Base-by-base conservation (phyloP, 92 coral and sea anemone genomes). In the Epizoanthus ramosus region DNA sequence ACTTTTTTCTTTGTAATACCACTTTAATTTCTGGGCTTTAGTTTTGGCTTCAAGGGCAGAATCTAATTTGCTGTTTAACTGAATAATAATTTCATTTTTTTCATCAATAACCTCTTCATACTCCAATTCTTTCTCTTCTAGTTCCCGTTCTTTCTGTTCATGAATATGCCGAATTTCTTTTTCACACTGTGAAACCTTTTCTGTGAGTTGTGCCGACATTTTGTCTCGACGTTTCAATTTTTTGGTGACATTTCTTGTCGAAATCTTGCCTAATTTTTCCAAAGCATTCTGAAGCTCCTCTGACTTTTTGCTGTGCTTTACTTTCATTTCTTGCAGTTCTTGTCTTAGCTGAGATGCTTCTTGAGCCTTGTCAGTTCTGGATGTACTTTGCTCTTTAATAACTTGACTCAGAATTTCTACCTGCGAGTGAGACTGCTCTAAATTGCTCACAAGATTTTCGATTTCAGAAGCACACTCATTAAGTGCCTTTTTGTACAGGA, bases 1-100 rank as follows among this genome's bases (percentile, higher is more conserved):
- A 31, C 28, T 74, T 2, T 56, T 74, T 74, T 74, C 80, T 74
- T 74, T 74, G 66, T 1, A 74, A 24, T 79, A 79, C 83, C 83
- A 79, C 61, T 79, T 79, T 67, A 63, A 61, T 61, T 39, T 79
- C 59, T 79, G 73, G 8, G 73, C 72, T 79, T 60, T 61, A 37
- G 83, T 60, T 66, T 79, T 63, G 21, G 58, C 73, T 52, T 79
- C 43, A 45, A 79, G 60, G 39, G 73, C 83, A 63, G 73, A 65
- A 66, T 79, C 72, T 23, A 60, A 45, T 53, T 61, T 79, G 14
- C 58, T 74, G 79, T 74, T 74, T 24, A 74, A 74, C 65, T 74
- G 33, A 53, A 74, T 25, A 73, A 73, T 73, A 73, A 73, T 8
- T 73, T 53, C 63, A 73, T 52, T 50, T 73, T 22, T 39, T 70